phyloP scores from a whole-genome alignment of 2,113 vertebrate genomes.

The Pholis gunnellus region DNA sequence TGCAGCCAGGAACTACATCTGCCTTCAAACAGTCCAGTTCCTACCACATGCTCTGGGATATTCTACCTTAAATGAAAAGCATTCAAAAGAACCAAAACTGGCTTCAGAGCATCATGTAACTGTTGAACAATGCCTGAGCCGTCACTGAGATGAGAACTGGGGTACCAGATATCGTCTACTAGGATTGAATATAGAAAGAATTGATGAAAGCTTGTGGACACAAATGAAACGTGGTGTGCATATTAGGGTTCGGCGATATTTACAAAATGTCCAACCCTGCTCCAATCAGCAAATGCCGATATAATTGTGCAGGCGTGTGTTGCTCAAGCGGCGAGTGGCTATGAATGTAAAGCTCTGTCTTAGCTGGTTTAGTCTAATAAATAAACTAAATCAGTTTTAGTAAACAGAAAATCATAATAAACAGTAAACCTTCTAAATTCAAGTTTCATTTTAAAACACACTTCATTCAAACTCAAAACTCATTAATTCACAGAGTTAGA shows the following conservation, averaged over 20 bases:
- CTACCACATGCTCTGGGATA: slow-evolving; percentile 74
- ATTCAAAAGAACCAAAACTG: slow-evolving; percentile 57
- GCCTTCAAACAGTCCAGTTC: slow-evolving; percentile 75
- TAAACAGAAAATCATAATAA: not conserved
- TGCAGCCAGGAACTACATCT: slow-evolving; percentile 81
- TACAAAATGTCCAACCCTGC: too few species aligned
- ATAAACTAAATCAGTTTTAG: too few species aligned
- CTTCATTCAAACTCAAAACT: not conserved
- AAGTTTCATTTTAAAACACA: not conserved
- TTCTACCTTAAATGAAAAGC: slow-evolving; percentile 69
- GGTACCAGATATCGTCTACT: slow-evolving; percentile 51
- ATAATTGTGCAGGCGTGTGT: not conserved
- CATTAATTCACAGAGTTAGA: not conserved
- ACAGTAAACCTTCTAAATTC: not conserved
- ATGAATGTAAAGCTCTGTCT: not conserved
- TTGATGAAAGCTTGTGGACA: slow-evolving; percentile 39
- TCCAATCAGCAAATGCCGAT: not conserved
- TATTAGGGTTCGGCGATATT: not conserved
- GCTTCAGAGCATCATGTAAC: slow-evolving; percentile 52
- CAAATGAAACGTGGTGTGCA: slow-evolving; percentile 32
- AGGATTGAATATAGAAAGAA: slow-evolving; percentile 30
- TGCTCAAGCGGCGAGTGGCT: too few species aligned
- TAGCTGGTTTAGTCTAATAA: not conserved
- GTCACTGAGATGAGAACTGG: slow-evolving; percentile 51
- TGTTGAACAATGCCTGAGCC: slow-evolving; percentile 47